Base-by-base conservation (phyloP, 2,797 vertebrate genomes). In the Enteromius fasciolatus region DNA sequence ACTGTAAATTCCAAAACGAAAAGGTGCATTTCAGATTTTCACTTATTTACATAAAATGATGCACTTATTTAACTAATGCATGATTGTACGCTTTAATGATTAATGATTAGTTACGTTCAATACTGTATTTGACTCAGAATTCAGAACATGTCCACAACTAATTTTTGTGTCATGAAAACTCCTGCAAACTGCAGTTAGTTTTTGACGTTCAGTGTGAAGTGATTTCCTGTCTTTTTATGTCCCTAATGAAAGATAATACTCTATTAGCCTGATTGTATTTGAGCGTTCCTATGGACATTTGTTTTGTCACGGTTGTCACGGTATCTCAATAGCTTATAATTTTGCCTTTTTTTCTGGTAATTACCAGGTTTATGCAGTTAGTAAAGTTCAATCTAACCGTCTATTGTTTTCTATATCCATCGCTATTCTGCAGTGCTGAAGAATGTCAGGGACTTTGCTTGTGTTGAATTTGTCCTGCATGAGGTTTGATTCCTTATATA, bases 401-500 rank as follows among this genome's bases (percentile, higher is more conserved):
- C 72, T 31, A 85, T 85, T 85, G 81, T 85, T 83, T 67, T 79
- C 81, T 31, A 23, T 83, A 69, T 73, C 74, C 66, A 78, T 52
- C 20, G 12, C 39, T 48, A 12, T 5, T 46, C 52, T 48, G 48
- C 69, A 70, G 63, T 18, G 31, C 68, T 75, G n/a, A 70, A 67
- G 78, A 85, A 87, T 78, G 83, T 83, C 52, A 83, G 74, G 57
- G 61, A 67, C 74, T 14, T 23, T 39, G 68, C 52, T 63, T 33
- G 68, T 61, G 39, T 52, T 41, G 33, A 81, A 54, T 73, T 48
- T 76, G 57, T 46, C 72, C 33, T 69, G 25, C 61, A n/a, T 81
- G 78, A 81, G 74, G 61, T 64, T 78, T 63, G 50, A 54, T 78
- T 18, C 86, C 68, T 87, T 85, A 85, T 85, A 81, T 87, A 83